Evolutionary conservation across 2,888 invertebrate species (phyloP).

Genomic region (Augiades crinisus): DNA sequence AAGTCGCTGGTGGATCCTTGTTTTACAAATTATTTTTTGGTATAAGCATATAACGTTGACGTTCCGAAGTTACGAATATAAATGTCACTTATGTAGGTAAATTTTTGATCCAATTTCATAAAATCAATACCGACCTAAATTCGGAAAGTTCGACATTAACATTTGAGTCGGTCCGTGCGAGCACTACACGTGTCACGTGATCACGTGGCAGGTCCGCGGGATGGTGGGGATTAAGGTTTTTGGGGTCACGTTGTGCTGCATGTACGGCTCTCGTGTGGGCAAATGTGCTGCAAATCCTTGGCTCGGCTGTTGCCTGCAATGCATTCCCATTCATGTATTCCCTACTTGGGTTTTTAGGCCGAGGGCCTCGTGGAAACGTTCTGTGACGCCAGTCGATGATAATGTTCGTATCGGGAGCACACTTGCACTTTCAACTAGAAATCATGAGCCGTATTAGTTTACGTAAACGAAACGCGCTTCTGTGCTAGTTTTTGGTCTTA

Average conservation of each 20-base stretch:
- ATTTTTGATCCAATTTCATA: background rate
- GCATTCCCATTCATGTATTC: slow-evolving; percentile 55
- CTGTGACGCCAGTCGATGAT: slow-evolving; percentile 38
- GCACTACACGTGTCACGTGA: slow-evolving; percentile 32
- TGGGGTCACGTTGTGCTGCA: slow-evolving; percentile 48
- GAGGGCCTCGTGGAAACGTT: slow-evolving; percentile 37
- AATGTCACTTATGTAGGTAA: background rate
- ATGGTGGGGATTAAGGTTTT: slow-evolving; percentile 26
- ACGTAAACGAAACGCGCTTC: slow-evolving; percentile 6
- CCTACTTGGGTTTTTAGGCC: slow-evolving; percentile 48
- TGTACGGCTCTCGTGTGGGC: slow-evolving; percentile 36
- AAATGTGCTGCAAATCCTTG: slow-evolving; percentile 51
- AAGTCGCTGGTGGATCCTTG: no score
- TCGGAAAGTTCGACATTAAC: background rate
- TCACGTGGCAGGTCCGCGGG: slow-evolving; percentile 30
- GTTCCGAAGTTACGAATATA: background rate
- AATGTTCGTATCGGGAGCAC: slow-evolving; percentile 36
- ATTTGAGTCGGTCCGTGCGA: slow-evolving; percentile 29
- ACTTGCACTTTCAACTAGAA: slow-evolving; percentile 39
- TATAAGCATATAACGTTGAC: no score
- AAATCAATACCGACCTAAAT: slow-evolving; percentile 5
- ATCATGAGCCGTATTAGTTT: slow-evolving; percentile 25
- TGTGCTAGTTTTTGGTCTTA: slow-evolving; percentile 1
- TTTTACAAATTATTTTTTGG: no score
- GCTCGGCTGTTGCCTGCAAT: slow-evolving; percentile 35